phyloP scores from a whole-genome alignment of 2,113 vertebrate species.

The Otolemur garnettii region DNA sequence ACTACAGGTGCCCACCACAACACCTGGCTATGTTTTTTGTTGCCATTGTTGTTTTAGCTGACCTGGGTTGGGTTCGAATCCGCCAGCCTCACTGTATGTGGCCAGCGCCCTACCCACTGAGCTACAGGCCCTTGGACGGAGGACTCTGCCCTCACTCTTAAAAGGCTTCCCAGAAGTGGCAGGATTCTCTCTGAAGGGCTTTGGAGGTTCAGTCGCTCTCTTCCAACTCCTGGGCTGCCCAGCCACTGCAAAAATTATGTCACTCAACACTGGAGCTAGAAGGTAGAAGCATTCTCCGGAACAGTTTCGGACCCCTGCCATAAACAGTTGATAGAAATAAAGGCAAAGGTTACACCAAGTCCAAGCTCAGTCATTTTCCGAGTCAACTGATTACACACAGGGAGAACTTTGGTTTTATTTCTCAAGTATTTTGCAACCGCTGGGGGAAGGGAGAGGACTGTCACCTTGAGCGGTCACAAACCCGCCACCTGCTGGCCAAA shows the following conservation, averaged over 20 bases:
- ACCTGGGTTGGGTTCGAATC: too few species aligned
- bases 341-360: neutral
- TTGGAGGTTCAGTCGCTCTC: neutral
- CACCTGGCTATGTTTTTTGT: too few species aligned
- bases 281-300: neutral
- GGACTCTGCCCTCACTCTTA: neutral
- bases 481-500: neutral
- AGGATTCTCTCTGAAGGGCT: neutral
- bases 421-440: constrained; percentile 32
- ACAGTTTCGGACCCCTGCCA: rapidly evolving
- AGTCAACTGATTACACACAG: neutral
- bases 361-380: neutral
- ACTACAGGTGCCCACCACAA: too few species aligned
- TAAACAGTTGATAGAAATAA: neutral
- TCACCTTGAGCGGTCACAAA: neutral
- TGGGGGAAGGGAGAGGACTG: neutral
- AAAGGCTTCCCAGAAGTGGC: neutral
- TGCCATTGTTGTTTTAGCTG: too few species aligned
- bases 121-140: neutral
- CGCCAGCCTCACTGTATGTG: too few species aligned
- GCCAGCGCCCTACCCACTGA: neutral
- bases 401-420: constrained; percentile 32
- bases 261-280: neutral
- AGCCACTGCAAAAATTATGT: rapidly evolving
- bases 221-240: neutral